Evolutionary conservation across 2,113 vertebrate genomes (phyloP), one percentile per base, ranked within the genome.

Genomic region (Camelus bactrianus): DNA sequence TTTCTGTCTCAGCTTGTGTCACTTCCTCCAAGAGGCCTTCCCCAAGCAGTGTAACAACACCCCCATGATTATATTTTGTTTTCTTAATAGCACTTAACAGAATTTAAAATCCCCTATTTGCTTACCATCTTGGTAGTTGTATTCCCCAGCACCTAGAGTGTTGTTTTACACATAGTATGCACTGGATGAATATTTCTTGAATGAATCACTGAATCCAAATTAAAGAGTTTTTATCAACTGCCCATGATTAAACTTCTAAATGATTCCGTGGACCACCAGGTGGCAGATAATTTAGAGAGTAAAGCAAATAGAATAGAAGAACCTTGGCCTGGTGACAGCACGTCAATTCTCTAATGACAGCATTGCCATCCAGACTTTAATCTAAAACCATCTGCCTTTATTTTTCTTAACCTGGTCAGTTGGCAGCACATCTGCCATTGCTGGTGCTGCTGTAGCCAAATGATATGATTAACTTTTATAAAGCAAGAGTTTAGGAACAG

Each of bases 351-450:
- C 97, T 93, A 91, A 97, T 8, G 97, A 72, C 50, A 75, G 50
- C 9, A 2, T 54, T 32, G 28, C 94, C 79, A 76, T 97, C 93
- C 97, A 97, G 93, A 89, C 93, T 97, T 95, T 91, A 95, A 96
- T 97, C 87, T 92, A 95, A 97, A 97, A 95, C 97, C 97, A 97
- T 97, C 97, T 97, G 96, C 95, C 96, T 97, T 93, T 97, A 97
- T 97, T 97, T 97, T 97, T 98, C 94, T 97, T 98, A 97, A 97
- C 97, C 95, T 96, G 96, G 92, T 97, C 96, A 97, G 80, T 91
- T 96, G 96, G 92, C 15, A 69, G 92, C 95, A 96, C 93, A 97
- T 96, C 94, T 97, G 96, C 94, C 67, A 64, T 72, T 69, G 50
- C 92, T 96, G 67, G 17, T 88, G 35, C 86, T 85, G 67, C 91